Conservation (phyloP, 2,113 vertebrate genomes). For the Leucosticte australis region DNA sequence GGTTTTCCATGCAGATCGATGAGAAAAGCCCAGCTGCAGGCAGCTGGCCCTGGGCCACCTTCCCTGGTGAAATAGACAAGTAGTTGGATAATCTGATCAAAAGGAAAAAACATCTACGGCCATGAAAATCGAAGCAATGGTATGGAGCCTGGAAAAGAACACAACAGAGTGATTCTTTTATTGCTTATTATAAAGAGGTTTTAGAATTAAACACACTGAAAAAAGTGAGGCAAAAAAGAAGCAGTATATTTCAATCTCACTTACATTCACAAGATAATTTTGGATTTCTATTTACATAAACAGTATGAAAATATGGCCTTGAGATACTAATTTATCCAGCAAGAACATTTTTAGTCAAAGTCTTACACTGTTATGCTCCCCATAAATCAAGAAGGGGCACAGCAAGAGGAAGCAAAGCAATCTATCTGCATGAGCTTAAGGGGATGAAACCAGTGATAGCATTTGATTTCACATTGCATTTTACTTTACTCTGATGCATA, state of each 20-base stretch:
- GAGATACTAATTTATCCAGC: neutral
- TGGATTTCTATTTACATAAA: neutral
- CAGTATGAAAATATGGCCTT: neutral
- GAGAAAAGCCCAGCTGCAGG: neutral
- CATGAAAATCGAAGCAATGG: neutral
- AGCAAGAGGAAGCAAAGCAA: neutral
- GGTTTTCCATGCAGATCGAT: neutral
- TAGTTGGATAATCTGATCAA: neutral
- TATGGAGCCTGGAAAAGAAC: neutral
- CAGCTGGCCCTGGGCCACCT: neutral
- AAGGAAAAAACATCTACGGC: neutral
- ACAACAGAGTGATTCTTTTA: neutral
- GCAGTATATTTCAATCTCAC: neutral
- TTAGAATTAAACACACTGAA: neutral
- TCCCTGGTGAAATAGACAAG: neutral
- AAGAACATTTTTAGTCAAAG: neutral
- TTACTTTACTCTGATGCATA: neutral
- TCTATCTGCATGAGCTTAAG: neutral
- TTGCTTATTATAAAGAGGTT: neutral
- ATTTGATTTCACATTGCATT: neutral
- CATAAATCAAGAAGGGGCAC: neutral
- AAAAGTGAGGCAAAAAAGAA: neutral
- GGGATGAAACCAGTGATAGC: neutral
- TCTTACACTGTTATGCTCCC: rapidly evolving
- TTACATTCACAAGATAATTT: neutral